Evolutionary conservation across 37 sponge, comb jelly and placozoan genomes (phyloP), one percentile per base, ranked within the genome.

Genomic region (Axinella damicornis): DNA sequence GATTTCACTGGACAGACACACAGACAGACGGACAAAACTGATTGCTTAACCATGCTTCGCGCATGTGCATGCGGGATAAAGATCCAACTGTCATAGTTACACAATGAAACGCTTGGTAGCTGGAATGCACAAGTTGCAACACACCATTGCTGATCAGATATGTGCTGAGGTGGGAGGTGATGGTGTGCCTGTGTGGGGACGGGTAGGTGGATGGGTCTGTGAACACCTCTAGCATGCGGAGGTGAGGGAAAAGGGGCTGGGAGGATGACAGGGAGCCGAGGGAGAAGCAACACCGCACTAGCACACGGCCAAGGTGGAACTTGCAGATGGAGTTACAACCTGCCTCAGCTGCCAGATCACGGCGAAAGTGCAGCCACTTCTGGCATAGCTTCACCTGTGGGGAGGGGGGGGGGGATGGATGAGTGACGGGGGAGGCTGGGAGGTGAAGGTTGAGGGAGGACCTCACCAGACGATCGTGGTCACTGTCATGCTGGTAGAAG

Each of bases 141-240:
- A 20, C 2, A 24, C 52, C 31, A 20, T 63, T 72, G 33, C 46
- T 24, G 24, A 65, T 53, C 52, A 78, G 30, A 53, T 65, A 6
- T 20, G 54, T 16, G 63, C 24, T 2, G 53, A 78, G 79, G 13
- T 17, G 66, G 21, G 31, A 52, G 31, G n/a, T 53, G 31, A 46
- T 13, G 2, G 5, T 24, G 52, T 46, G 30, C 20, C 31, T 12
- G 17, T 62, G 28, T 32, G 27, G 53, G 18, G 59, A 16, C 38
- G 77, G 62, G 82, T 88, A 81, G 39, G 62, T 65, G 19, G 46
- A 12, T 19, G 75, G 80, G 57, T 25, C 17, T 4, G 77, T 69
- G 71, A 72, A 93, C 16, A 88, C 82, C 38, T 93, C 89, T 12
- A 93, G 38, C 77, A 84, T 74, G 25, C 93, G 36, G 13, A 91